Evolutionary conservation across 92 coral and sea anemone species (phyloP), one percentile per base, ranked within the genome.

Genomic region (Epizoanthus fatuus): DNA sequence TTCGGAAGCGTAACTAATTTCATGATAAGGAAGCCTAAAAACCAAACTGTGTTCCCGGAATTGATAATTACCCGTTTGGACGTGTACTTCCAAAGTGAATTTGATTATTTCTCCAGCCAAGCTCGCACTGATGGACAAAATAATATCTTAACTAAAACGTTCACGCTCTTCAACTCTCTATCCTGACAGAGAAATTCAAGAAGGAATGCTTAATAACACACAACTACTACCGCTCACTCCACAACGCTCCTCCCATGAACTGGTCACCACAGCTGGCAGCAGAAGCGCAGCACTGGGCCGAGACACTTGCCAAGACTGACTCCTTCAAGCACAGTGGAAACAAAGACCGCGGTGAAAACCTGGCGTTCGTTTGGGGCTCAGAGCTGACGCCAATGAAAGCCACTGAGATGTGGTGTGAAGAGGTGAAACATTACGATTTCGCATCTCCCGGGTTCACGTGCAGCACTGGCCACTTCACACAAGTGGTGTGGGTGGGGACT

Each of bases 201-300:
- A 95, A 86, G 79, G 99, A 97, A 63, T 95, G 99, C 72, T 87
- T 95, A 70, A 87, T 95, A 19, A 93, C 98, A 9, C 99, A 97
- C 83, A 97, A 97, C 93, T 97, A 97, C 91, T 96, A 95, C 90
- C 98, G 99, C 20, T 94, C 99, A 39, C 91, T 94, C 40, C 99
- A 97, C 86, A 88, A 88, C 19, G 95, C 99, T 37, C 97, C 96
- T 9, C 92, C 98, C 2, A 87, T 97, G 13, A 90, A 86, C 38
- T 90, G 97, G 92, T 97, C 99, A 2, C 92, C 98, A 37, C 59
- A 92, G 64, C 72, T 97, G 66, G 95, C 98, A 51, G 93, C 83
- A 25, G 98, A 97, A 75, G 95, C 99, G 11, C 99, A 95, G 78
- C 91, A 90, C 87, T 95, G 95, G 94, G 99, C 99, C 19, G 96